These are phyloP conservation scores for Nephrotoma flavescens DNA, from an alignment of 2,888 invertebrate genomes.

Conservation along the genomic window DNA sequence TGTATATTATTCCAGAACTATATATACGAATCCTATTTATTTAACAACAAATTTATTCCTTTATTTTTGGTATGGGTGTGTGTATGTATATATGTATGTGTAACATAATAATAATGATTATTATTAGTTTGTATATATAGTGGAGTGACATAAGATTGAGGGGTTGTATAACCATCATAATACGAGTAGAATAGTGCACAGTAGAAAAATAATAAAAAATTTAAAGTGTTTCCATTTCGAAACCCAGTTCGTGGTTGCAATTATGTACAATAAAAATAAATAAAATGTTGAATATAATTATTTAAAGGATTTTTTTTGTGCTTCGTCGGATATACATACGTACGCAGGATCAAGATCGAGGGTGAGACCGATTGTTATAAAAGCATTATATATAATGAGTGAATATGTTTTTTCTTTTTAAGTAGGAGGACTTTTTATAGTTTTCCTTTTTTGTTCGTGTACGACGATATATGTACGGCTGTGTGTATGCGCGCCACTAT, in stretches of 20 bases:
- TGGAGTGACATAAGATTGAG: background rate
- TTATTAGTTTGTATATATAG: background rate
- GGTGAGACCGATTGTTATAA: slow-evolving; percentile 1
- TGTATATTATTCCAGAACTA: background rate
- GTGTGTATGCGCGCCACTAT: background rate
- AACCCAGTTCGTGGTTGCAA: slow-evolving; percentile 2
- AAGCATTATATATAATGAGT: background rate
- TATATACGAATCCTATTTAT: background rate
- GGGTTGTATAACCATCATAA: background rate
- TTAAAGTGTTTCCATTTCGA: background rate
- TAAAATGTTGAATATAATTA: background rate
- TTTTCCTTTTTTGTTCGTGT: background rate
- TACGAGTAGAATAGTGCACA: background rate
- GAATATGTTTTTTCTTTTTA: background rate
- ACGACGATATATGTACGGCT: background rate
- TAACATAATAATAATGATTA: background rate
- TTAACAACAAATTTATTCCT: background rate
- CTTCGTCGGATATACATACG: background rate
- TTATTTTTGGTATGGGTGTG: background rate
- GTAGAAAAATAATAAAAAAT: background rate
- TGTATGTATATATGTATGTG: background rate
- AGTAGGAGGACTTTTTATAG: background rate
- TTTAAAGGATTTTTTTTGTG: background rate
- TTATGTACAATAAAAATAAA: background rate
- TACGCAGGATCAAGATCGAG: background rate